Base-by-base conservation (phyloP, 2,797 vertebrate genomes). In the Nyctibius grandis region DNA sequence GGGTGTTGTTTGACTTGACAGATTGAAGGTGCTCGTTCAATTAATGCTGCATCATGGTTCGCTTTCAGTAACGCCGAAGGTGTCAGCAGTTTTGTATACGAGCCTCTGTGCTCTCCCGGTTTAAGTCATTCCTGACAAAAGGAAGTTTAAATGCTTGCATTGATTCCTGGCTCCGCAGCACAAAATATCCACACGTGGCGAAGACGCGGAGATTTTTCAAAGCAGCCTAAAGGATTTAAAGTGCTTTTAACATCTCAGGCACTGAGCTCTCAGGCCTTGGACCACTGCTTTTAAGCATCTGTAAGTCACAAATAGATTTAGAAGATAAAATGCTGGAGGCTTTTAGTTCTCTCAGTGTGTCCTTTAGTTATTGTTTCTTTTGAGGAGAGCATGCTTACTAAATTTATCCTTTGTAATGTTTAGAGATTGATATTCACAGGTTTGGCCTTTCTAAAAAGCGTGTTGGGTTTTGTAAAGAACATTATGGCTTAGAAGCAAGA, bases 191-290 rank as follows among this genome's bases (percentile, higher is more conserved):
- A 5, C 89, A 84, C 74, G 81, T 92, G 92, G 79, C 70, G 87
- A 78, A 76, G 77, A 56, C 11, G 2, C 11, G 44, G 93, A 91
- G 92, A 76, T 94, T 95, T 96, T 94, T 96, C 95, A 95, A 94
- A 96, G 95, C 70, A 68, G 88, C 72, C 88, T 90, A 74, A 86
- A 95, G 94, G 77, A 91, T 95, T 96, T 95, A 94, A 95, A 87
- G 70, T 85, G 90, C 88, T 95, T 96, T 91, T 90, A 93, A 87
- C 77, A 85, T 95, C 81, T 75, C 53, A 5, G 45, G 45, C 87
- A 56, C 45, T 36, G 90, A 90, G 85, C 77, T 91, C 61, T 61
- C 74, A 68, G 85, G 48, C 73, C 91, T 93, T 85, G 91, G 89
- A 96, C 93, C 63, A 79, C 76, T 89, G 91, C 90, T 96, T 95